phyloP scores from a whole-genome alignment of 2,888 invertebrate species.

The Maniola hyperantus region DNA sequence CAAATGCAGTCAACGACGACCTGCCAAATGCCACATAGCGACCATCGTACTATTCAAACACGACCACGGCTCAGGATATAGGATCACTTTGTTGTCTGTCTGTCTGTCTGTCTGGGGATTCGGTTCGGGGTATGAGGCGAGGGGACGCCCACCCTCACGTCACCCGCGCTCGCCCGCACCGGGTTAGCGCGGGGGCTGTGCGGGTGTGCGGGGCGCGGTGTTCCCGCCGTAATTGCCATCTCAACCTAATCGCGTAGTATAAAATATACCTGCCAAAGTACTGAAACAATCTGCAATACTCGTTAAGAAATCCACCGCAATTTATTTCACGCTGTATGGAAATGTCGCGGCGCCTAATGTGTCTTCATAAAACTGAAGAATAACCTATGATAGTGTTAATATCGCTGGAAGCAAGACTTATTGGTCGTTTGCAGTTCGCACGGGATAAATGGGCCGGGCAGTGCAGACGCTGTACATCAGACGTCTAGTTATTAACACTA shows the following conservation, averaged over 20 bases:
- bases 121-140: too few species aligned
- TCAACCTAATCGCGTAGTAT: background rate
- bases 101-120: too few species aligned
- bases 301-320: slow-evolving; percentile 10
- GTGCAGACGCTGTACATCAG: slow-evolving; percentile 38
- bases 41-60: too few species aligned
- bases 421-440: slow-evolving; percentile 78
- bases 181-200: too few species aligned
- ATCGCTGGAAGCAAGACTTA: slow-evolving; percentile 80
- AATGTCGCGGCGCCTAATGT: slow-evolving; percentile 71
- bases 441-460: slow-evolving; percentile 64
- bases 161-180: too few species aligned
- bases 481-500: slow-evolving; percentile 28
- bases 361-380: slow-evolving; percentile 79
- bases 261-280: background rate
- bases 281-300: background rate
- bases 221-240: too few species aligned
- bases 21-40: too few species aligned
- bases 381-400: slow-evolving; percentile 82
- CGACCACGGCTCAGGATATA: too few species aligned
- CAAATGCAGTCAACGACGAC: too few species aligned
- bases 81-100: too few species aligned
- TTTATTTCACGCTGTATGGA: slow-evolving; percentile 59
- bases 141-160: too few species aligned
- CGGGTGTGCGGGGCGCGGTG: too few species aligned